Evolutionary conservation across 2,113 vertebrate species (phyloP).

Genomic region (Oreochromis tanganicae): DNA sequence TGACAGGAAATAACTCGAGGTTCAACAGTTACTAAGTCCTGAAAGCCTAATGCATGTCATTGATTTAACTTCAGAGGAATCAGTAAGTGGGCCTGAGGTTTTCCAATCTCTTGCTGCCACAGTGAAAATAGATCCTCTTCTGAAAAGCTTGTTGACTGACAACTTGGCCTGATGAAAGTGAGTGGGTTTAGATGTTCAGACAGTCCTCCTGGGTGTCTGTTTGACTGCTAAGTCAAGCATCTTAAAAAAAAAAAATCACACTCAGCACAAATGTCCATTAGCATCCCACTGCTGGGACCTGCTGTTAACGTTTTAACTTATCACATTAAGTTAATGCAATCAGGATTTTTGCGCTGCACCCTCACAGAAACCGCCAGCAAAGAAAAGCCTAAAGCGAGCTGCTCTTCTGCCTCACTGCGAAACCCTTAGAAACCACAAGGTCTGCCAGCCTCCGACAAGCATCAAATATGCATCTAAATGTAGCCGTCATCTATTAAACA

Average conservation of each 20-base stretch:
- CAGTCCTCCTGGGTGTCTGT: neutral
- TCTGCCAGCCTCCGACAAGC: conserved; percentile 11
- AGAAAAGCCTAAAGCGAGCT: neutral
- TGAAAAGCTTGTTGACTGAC: neutral
- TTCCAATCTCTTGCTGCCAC: neutral
- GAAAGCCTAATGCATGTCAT: neutral
- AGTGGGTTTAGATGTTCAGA: neutral
- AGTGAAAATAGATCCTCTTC: neutral
- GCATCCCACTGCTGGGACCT: neutral
- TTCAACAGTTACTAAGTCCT: neutral
- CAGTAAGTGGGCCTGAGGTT: neutral
- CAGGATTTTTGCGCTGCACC: neutral
- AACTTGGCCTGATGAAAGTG: neutral
- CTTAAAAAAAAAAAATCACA: neutral
- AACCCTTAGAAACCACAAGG: conserved; percentile 18
- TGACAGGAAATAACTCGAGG: neutral
- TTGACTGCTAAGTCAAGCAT: neutral
- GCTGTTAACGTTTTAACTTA: neutral
- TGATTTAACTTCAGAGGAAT: neutral
- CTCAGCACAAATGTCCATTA: neutral
- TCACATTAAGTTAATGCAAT: neutral
- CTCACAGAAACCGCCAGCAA: neutral
- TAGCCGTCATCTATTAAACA: conserved; percentile 44
- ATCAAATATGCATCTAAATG: conserved; percentile 54
- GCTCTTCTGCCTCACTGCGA: neutral